Percentiles rank a stretch among this genome's conserved stretches.
Evolutionary conservation across 2,888 invertebrate genomes (phyloP).

Genomic region (Ditula angustiorana): DNA sequence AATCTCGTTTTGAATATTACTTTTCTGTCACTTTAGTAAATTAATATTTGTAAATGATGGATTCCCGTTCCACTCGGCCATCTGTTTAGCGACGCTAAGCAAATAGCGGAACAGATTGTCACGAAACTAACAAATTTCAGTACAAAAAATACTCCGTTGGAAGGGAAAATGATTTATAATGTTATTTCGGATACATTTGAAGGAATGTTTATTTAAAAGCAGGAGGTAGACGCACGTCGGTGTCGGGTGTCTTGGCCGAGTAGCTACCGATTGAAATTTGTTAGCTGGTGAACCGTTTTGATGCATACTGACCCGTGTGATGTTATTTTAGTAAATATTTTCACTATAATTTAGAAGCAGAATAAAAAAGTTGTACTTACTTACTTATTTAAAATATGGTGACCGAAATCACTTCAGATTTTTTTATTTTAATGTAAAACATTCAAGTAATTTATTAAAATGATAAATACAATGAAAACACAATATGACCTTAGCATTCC

Average conservation of each 20-base stretch:
- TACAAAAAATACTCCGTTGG: constrained; percentile 66
- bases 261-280: constrained; percentile 50
- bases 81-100: constrained; percentile 80
- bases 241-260: constrained; percentile 63
- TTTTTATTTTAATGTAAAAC: too few species aligned
- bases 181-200: constrained; percentile 79
- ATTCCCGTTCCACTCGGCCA: constrained; percentile 56
- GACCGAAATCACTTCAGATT: too few species aligned
- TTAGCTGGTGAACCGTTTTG: constrained; percentile 54
- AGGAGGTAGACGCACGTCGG: constrained; percentile 62
- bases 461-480: too few species aligned
- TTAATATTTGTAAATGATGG: constrained; percentile 73
- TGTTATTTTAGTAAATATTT: too few species aligned
- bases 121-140: constrained; percentile 80
- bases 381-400: too few species aligned
- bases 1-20: constrained; percentile 16
- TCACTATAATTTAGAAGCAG: too few species aligned
- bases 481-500: too few species aligned
- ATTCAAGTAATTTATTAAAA: too few species aligned
- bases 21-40: constrained; percentile 54
- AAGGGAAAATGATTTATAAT: constrained; percentile 80
- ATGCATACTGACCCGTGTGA: too few species aligned
- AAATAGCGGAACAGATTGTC: constrained; percentile 85
- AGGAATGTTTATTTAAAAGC: constrained; percentile 72
- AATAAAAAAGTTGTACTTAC: too few species aligned